These are phyloP conservation scores for Cinara cedri DNA, from an alignment of 2,888 invertebrate species.

Conservation along the genomic window DNA sequence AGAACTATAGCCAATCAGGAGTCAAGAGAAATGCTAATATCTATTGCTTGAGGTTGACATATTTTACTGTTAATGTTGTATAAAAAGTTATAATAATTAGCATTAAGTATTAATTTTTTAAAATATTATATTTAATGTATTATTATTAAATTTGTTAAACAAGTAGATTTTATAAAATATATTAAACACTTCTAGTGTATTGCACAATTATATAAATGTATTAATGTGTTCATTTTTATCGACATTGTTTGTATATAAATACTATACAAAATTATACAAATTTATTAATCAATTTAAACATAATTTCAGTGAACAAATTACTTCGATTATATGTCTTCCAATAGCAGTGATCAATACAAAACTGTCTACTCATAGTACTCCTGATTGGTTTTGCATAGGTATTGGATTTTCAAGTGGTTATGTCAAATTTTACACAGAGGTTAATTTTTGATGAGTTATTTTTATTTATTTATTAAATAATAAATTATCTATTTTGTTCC, in stretches of 20 bases:
- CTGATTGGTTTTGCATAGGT: conserved; percentile 93
- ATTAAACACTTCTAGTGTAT: too few relatives aligned
- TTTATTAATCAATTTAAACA: not conserved
- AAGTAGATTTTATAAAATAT: not conserved
- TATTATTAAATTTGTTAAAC: not conserved
- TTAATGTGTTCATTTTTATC: too few relatives aligned
- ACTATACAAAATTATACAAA: not conserved
- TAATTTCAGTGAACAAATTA: conserved; percentile 65
- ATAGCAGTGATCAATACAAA: conserved; percentile 66
- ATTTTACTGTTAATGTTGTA: too few relatives aligned
- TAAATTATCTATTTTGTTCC: conserved; percentile 58
- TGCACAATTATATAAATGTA: too few relatives aligned
- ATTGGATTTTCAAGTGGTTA: conserved; percentile 85
- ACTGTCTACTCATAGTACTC: conserved; percentile 68
- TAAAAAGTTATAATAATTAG: too few relatives aligned
- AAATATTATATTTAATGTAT: not conserved
- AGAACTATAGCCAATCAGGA: too few relatives aligned
- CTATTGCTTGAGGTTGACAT: too few relatives aligned
- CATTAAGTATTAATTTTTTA: not conserved
- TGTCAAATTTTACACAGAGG: conserved; percentile 87
- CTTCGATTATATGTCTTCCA: conserved; percentile 66
- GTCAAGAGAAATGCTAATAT: too few relatives aligned
- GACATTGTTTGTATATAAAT: not conserved
- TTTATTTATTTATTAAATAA: conserved; percentile 14
- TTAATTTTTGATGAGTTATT: conserved; percentile 59